These are phyloP conservation scores for Ptilodon capucinus DNA, from an alignment of 2,888 invertebrate species.

Conservation along the genomic window DNA sequence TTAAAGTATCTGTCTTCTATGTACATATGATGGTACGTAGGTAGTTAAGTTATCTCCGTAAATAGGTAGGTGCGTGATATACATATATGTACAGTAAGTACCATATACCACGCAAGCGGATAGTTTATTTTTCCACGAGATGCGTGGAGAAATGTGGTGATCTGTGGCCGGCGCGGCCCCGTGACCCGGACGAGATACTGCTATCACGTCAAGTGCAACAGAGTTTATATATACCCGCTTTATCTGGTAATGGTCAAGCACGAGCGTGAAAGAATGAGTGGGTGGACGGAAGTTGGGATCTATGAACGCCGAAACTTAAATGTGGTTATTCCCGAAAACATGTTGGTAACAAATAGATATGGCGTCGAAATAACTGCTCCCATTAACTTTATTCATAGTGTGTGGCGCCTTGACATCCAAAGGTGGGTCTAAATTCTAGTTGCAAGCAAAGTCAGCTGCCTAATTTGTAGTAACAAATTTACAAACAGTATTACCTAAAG, in stretches of 20 bases:
- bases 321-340: background rate
- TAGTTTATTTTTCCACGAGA: conserved; percentile 36
- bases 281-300: background rate
- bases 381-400: too few species aligned
- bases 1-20: too few species aligned
- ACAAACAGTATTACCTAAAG: too few species aligned
- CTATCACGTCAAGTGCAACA: conserved; percentile 52
- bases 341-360: too few species aligned
- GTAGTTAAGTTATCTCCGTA: background rate
- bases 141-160: conserved; percentile 43
- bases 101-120: conserved; percentile 18
- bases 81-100: conserved; percentile 13
- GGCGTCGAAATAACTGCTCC: too few species aligned
- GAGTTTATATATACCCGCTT: conserved; percentile 33
- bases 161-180: conserved; percentile 31
- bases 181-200: conserved; percentile 54
- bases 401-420: too few species aligned
- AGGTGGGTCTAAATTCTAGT: too few species aligned
- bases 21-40: background rate
- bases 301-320: background rate
- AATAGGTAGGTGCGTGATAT: background rate
- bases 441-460: too few species aligned
- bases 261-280: background rate
- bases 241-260: conserved; percentile 29
- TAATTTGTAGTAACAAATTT: too few species aligned